phyloP scores from a whole-genome alignment of 2,888 invertebrate species.

The Noctua janthina region DNA sequence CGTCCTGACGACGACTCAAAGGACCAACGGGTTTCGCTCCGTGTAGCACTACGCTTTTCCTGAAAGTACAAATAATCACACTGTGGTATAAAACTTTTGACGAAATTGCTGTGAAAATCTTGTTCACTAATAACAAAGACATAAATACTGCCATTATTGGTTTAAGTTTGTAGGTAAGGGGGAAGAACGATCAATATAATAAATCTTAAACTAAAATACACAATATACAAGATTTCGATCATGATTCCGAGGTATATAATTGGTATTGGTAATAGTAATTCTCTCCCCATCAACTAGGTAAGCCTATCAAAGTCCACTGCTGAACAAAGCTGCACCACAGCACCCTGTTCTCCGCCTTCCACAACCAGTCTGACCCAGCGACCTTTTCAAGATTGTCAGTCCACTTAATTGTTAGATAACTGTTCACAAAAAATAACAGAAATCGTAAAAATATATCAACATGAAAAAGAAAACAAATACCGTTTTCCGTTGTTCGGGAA shows the following conservation, averaged over 20 bases:
- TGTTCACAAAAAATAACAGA: not conserved
- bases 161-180: not conserved
- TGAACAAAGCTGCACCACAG: not conserved
- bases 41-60: not conserved
- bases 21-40: not conserved
- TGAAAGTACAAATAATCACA: not conserved
- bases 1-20: too few relatives aligned
- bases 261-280: too few relatives aligned
- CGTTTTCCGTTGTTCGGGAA: not conserved
- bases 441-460: not conserved
- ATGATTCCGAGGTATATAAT: too few relatives aligned
- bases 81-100: not conserved
- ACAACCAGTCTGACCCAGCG: too few relatives aligned
- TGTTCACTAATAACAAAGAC: not conserved
- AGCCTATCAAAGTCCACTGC: not conserved
- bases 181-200: not conserved
- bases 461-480: not conserved
- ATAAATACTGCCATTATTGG: too few relatives aligned
- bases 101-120: too few relatives aligned
- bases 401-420: not conserved
- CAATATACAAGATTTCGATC: not conserved
- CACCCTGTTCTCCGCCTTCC: not conserved
- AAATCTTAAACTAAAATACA: not conserved
- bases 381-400: not conserved
- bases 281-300: not conserved